phyloP scores from a whole-genome alignment of 2,888 invertebrate genomes.

The Odiellus spinosus region DNA sequence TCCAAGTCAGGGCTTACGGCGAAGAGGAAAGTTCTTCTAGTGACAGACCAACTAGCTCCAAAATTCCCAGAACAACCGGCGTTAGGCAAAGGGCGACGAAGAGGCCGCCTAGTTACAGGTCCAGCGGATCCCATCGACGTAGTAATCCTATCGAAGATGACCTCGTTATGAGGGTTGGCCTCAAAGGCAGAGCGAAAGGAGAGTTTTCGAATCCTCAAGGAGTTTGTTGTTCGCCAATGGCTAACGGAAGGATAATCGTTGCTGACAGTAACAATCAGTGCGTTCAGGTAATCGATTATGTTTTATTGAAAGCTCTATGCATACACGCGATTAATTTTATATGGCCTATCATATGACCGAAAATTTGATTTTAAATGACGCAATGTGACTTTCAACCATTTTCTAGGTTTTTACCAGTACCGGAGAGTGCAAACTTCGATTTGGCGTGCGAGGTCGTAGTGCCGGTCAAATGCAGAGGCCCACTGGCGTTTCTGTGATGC shows the following conservation, averaged over 20 bases:
- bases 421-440: conserved; percentile 34
- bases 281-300: conserved; percentile 28
- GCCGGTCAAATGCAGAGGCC: conserved; percentile 37
- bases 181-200: conserved; percentile 34
- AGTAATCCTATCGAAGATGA: conserved; percentile 35
- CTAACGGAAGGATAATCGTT: conserved; percentile 29
- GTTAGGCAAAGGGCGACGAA: conserved; percentile 31
- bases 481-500: conserved; percentile 35
- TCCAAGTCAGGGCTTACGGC: conserved; percentile 27
- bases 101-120: conserved; percentile 30
- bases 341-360: too few relatives aligned
- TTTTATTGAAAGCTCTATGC: too few relatives aligned
- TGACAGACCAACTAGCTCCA: conserved; percentile 24
- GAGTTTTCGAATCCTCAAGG: conserved; percentile 40
- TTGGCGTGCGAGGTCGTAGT: conserved; percentile 33
- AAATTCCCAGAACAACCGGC: conserved; percentile 28
- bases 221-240: conserved; percentile 27
- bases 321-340: too few relatives aligned
- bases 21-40: conserved; percentile 24
- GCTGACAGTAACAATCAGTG: conserved; percentile 38
- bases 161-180: conserved; percentile 33
- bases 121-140: conserved; percentile 29
- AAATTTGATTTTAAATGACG: too few relatives aligned
- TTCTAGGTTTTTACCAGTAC: conserved; percentile 24
- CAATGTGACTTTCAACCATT: too few relatives aligned